Evolutionary conservation across 2,797 vertebrate species (phyloP).

Genomic region (Centropyge bicolor): DNA sequence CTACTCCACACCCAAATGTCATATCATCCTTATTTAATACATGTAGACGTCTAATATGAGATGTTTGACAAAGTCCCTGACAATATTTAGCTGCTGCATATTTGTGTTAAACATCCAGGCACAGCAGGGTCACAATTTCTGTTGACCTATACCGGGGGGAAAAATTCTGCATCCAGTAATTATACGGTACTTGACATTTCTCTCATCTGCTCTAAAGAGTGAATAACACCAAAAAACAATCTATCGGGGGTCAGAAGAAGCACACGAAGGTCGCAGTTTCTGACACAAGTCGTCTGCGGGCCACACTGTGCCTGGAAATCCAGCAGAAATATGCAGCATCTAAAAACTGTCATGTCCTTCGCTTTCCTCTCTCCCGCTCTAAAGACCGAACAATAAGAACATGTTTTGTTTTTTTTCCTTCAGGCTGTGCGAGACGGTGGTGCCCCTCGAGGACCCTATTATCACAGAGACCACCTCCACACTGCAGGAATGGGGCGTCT

Average conservation of each 20-base stretch:
- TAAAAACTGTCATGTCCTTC: neutral
- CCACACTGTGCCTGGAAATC: neutral
- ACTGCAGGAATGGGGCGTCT: slow-evolving; percentile 96
- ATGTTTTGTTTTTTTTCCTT: slow-evolving; percentile 41
- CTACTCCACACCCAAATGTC: neutral
- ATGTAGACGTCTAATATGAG: neutral
- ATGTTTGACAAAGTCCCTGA: neutral
- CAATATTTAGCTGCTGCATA: neutral
- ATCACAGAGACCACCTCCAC: slow-evolving; percentile 98
- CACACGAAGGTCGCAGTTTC: neutral
- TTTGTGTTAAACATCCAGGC: neutral
- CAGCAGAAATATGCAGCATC: neutral
- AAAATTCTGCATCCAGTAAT: neutral
- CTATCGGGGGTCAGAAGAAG: neutral
- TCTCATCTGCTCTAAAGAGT: neutral
- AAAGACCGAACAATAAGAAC: neutral
- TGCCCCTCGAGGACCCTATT: slow-evolving; percentile 96
- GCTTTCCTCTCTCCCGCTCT: neutral
- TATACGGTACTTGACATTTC: slow-evolving; percentile 10
- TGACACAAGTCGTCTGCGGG: neutral
- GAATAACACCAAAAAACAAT: neutral
- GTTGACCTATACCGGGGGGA: neutral
- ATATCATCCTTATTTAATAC: neutral
- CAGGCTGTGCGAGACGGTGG: slow-evolving; percentile 97
- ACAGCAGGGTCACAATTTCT: neutral